Conservation (phyloP, 2,113 vertebrate genomes). For the Callipepla californica region DNA sequence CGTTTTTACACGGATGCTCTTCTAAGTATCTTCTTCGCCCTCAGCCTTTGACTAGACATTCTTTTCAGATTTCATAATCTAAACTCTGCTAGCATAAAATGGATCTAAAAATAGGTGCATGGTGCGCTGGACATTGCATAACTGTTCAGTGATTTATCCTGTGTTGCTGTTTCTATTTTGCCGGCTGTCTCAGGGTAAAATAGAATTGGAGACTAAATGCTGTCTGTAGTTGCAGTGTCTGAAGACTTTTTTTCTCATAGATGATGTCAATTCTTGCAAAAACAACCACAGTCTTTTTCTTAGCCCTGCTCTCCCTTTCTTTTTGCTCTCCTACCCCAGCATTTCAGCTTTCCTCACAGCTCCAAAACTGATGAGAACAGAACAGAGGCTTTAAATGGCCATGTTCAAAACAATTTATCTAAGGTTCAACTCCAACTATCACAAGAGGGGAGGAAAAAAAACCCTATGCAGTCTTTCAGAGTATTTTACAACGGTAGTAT, state of each 20-base stretch:
- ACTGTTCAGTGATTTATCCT: constrained; percentile 60
- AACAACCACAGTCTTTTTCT: background rate
- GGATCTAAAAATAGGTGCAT: constrained; percentile 54
- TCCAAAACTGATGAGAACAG: constrained; percentile 29
- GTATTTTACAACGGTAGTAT: background rate
- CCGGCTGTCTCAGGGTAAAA: constrained; percentile 47
- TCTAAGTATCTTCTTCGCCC: background rate
- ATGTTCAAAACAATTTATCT: background rate
- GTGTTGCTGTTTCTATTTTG: constrained; percentile 51
- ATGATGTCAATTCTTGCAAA: constrained; percentile 34
- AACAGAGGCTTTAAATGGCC: constrained; percentile 49
- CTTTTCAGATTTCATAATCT: constrained; percentile 53
- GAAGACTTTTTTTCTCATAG: constrained; percentile 33
- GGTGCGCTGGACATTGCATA: constrained; percentile 53
- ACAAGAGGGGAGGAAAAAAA: background rate
- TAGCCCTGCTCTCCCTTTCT: background rate
- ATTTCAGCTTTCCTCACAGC: background rate
- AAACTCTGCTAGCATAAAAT: constrained; percentile 54
- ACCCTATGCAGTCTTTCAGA: background rate
- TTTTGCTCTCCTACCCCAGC: constrained; percentile 8
- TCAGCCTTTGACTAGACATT: constrained; percentile 21
- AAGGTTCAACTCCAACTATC: constrained; percentile 30
- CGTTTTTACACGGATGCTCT: background rate
- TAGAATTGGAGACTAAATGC: constrained; percentile 49
- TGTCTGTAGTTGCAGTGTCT: constrained; percentile 15